A percentile compares a stretch with the other conserved stretches of the same genome.
These are phyloP conservation scores for Nettapus auritus DNA, from an alignment of 2,113 vertebrate species.

Conservation along the genomic window DNA sequence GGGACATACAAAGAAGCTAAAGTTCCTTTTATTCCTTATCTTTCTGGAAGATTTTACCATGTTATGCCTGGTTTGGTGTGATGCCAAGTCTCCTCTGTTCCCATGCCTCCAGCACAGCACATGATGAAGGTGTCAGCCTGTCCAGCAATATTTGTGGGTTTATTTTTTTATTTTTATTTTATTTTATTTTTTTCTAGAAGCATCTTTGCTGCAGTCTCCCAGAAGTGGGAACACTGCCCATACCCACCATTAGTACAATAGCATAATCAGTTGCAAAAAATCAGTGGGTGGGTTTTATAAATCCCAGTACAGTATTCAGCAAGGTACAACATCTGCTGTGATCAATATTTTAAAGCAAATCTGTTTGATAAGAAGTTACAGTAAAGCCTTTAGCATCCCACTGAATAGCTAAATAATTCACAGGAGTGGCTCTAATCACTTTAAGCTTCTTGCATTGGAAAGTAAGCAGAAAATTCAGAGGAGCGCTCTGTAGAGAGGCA, in stretches of 20 bases:
- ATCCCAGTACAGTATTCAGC: not conserved
- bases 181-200: not conserved
- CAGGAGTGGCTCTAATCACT: not conserved
- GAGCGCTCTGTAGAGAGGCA: not conserved
- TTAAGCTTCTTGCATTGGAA: not conserved
- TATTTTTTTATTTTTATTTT: not conserved
- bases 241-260: not conserved
- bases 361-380: constrained; percentile 42
- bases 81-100: not conserved
- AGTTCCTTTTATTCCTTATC: not conserved
- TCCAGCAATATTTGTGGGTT: not conserved
- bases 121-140: not conserved
- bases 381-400: constrained; percentile 1
- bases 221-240: not conserved
- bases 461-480: not conserved
- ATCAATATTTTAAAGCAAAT: constrained; percentile 40
- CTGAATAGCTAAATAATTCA: constrained; percentile 12
- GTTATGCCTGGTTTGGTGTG: not conserved
- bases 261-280: not conserved
- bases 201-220: not conserved
- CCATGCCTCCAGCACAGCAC: not conserved
- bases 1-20: not conserved
- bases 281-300: not conserved
- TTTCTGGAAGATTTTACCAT: not conserved
- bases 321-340: constrained; percentile 7